These are phyloP conservation scores for Pseudopleuronectes americanus DNA, from an alignment of 2,797 vertebrate species.

Conservation along the genomic window DNA sequence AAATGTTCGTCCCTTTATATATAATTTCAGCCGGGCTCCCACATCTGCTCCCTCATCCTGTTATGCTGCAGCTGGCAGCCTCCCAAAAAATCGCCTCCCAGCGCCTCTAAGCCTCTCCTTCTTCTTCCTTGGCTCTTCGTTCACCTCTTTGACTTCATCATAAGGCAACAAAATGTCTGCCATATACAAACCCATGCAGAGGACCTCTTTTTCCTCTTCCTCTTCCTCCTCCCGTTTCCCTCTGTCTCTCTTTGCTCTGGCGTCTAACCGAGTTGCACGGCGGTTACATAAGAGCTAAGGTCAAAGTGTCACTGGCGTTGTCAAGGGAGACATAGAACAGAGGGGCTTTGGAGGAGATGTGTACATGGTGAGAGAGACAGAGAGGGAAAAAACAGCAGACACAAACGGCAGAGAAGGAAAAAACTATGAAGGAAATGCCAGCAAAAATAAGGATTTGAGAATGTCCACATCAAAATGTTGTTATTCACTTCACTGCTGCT, in stretches of 20 bases:
- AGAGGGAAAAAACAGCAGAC: constrained; percentile 23
- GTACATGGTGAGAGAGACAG: constrained; percentile 26
- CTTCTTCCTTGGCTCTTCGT: constrained; percentile 37
- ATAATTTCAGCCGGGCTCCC: constrained; percentile 32
- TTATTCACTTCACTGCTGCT: constrained; percentile 6
- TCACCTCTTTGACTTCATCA: constrained; percentile 53
- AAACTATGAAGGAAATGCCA: constrained; percentile 13
- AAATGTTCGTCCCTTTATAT: constrained; percentile 51
- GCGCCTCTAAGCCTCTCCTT: background rate
- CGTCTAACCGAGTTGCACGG: constrained; percentile 55
- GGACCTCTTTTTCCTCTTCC: constrained; percentile 25
- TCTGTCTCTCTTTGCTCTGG: constrained; percentile 39
- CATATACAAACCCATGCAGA: constrained; percentile 37
- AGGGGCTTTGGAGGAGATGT: constrained; percentile 66
- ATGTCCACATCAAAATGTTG: constrained; percentile 5
- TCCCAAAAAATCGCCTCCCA: constrained; percentile 34
- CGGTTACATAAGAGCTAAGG: constrained; percentile 79
- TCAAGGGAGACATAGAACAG: constrained; percentile 78
- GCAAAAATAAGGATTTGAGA: constrained; percentile 15
- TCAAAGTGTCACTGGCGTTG: constrained; percentile 83
- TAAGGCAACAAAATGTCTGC: constrained; percentile 76
- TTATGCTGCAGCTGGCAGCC: constrained; percentile 61
- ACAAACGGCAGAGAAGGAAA: background rate
- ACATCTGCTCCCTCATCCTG: constrained; percentile 63
- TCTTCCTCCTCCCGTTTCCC: constrained; percentile 8